phyloP scores from a whole-genome alignment of 2,113 vertebrate species.

The Anseranas semipalmata region DNA sequence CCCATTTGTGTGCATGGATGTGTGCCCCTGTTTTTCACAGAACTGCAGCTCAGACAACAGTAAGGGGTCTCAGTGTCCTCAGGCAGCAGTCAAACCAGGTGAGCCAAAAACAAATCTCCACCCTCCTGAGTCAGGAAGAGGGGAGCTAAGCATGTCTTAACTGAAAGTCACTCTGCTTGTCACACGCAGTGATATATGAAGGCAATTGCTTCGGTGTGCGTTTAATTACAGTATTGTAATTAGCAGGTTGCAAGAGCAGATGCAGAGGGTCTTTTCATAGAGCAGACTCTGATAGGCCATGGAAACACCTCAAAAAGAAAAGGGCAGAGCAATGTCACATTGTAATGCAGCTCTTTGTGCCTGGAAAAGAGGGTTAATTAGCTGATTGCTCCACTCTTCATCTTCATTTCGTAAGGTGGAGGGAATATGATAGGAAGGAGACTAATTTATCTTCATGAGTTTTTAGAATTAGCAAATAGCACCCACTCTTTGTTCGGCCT shows the following conservation, averaged over 20 bases:
- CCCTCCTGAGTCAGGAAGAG: neutral
- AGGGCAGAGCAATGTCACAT: constrained; percentile 66
- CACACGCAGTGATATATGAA: constrained; percentile 54
- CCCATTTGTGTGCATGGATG: accelerated
- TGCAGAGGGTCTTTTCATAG: constrained; percentile 53
- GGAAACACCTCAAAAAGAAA: constrained; percentile 53
- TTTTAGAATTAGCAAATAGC: constrained; percentile 17
- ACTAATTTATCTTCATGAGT: constrained; percentile 46
- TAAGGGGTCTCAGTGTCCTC: neutral
- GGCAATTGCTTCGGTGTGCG: constrained; percentile 45
- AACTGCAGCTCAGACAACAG: neutral
- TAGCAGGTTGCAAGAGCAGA: constrained; percentile 67
- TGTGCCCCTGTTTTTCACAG: accelerated
- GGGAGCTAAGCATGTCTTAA: neutral
- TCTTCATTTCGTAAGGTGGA: constrained; percentile 48
- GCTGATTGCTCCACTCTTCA: constrained; percentile 43
- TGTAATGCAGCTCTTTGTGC: constrained; percentile 39
- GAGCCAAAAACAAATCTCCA: neutral
- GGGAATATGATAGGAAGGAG: neutral
- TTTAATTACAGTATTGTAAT: constrained; percentile 72
- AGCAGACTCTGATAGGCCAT: constrained; percentile 41
- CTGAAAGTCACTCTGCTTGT: constrained; percentile 18
- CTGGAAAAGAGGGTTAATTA: constrained; percentile 62
- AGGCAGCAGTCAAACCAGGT: neutral
- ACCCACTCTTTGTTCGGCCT: neutral